Evolutionary conservation across 1,140 invertebrate species (phyloP).

Genomic region (Heterodera schachtii): DNA sequence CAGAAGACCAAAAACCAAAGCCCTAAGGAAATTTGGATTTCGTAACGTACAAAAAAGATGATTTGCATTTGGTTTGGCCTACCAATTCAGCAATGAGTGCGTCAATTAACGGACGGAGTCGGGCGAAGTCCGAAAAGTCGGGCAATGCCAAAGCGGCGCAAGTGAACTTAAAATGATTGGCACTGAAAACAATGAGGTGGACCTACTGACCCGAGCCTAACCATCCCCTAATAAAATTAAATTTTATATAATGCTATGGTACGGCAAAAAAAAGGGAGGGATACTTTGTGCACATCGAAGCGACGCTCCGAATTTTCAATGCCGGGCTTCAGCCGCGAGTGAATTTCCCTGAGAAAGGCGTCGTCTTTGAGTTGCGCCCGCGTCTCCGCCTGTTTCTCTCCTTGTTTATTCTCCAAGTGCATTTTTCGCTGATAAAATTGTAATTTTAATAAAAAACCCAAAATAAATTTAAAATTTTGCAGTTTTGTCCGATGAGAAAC

Average conservation of each 20-base stretch:
- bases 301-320: constrained; percentile 27
- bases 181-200: no score
- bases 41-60: no score
- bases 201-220: no score
- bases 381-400: not conserved
- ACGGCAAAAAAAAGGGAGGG: no score
- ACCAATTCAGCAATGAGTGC: constrained; percentile 7
- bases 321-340: constrained; percentile 12
- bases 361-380: constrained; percentile 2
- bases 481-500: no score
- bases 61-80: not conserved
- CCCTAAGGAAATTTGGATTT: no score
- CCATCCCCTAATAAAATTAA: no score
- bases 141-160: constrained; percentile 20
- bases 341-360: not conserved
- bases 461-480: no score
- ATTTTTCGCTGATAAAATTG: no score
- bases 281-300: constrained; percentile 21
- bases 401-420: not conserved
- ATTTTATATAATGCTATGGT: no score
- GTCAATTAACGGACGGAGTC: constrained; percentile 6
- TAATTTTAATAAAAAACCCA: no score
- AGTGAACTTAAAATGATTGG: constrained; percentile 25
- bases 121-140: constrained; percentile 19
- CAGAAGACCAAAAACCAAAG: no score